Base-by-base conservation (phyloP, 2,113 vertebrate genomes). In the Manacus vitellinus region DNA sequence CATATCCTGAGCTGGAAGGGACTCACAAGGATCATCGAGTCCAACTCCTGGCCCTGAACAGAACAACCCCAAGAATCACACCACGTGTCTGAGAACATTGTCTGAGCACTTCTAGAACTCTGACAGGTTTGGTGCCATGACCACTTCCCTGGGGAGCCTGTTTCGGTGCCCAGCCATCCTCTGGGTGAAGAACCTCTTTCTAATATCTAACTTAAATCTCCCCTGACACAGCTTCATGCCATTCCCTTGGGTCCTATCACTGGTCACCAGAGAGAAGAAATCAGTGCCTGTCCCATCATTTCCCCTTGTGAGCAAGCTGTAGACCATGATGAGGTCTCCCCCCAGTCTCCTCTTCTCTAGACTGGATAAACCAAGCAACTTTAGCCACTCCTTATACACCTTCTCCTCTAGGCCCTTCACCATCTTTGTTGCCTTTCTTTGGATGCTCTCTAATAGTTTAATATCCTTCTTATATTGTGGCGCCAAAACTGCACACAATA, bases 381-480 rank as follows among this genome's bases (percentile, higher is more conserved):
- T 46, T 39, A 46, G n/a, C 33, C 5, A 9, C 46, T 62, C 9
- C 17, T 70, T 25, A 31, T 19, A 31, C 5, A 19, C 17, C 17
- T 83, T 83, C 25, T 12, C 6, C 9, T 75, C 21, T 41, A 47
- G 30, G 41, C 21, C 17, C 21, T 70, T 55, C 17, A 43, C 17
- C 25, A 23, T 46, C 17, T 56, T 6, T 49, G 11, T 41, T 49
- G 24, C 30, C n/a, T 18, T 43, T 11, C 56, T 35, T 35, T 66
- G 37, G 44, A 14, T 27, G 9, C 8, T 55, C 41, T 75, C 16
- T 41, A 55, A 31, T 35, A 7, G 24, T 7, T 46, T 12, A 6
- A 25, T 75, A 6, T 61, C 23, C 8, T 39, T 88, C 3, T 61
- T 54, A 19, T 0, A 0, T 27, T 31, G 4, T 55, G 30, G 2